Evolutionary conservation across 2,113 vertebrate species (phyloP).

Genomic region (Potamarius usumacintae): DNA sequence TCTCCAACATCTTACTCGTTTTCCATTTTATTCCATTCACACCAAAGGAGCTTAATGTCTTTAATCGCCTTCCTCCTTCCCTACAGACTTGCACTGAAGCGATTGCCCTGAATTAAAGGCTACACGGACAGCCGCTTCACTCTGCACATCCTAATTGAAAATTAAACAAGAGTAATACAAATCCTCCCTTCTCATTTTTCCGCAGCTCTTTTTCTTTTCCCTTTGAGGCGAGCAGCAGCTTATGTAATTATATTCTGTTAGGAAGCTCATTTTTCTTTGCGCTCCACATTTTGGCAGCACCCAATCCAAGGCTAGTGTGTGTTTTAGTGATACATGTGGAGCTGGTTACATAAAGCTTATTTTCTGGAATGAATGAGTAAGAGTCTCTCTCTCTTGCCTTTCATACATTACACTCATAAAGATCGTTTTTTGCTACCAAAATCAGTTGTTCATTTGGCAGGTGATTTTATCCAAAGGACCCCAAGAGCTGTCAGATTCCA

Average conservation of each 20-base stretch:
- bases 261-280: conserved; percentile 32
- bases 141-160: conserved; percentile 44
- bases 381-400: neutral
- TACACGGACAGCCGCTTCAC: conserved; percentile 22
- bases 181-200: conserved; percentile 32
- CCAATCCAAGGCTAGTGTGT: conserved; percentile 46
- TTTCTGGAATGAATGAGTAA: neutral
- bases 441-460: too few relatives aligned
- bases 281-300: conserved; percentile 43
- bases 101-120: neutral
- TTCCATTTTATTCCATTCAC: neutral
- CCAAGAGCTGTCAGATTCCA: too few relatives aligned
- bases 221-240: conserved; percentile 38
- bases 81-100: neutral
- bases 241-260: conserved; percentile 55
- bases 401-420: neutral
- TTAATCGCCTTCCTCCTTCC: conserved; percentile 52
- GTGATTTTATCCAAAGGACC: too few relatives aligned
- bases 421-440: neutral
- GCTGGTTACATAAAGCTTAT: conserved; percentile 27
- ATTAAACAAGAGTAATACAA: conserved; percentile 47
- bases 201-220: conserved; percentile 13
- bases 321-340: conserved; percentile 42
- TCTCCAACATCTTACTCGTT: neutral
- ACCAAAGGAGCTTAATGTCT: neutral